A percentile compares a stretch with the other conserved stretches of the same genome.
Conservation (phyloP, 1,140 invertebrate genomes). For the Panagrolaimus sp. region DNA sequence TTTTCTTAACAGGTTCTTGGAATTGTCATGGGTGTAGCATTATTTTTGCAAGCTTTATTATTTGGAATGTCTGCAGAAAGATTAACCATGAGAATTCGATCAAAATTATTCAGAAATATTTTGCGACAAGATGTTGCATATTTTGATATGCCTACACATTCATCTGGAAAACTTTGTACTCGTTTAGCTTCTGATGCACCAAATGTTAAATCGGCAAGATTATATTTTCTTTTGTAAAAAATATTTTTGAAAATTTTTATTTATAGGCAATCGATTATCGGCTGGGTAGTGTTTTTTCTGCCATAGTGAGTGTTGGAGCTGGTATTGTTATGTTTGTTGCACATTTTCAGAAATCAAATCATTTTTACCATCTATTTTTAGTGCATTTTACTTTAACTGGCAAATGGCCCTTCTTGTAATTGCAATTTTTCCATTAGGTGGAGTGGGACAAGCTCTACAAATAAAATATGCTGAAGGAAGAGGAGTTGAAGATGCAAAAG, state of each 20-base stretch:
- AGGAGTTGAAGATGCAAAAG: constrained; percentile 60
- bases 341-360: constrained; percentile 29
- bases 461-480: constrained; percentile 53
- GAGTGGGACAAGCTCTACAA: too few relatives aligned
- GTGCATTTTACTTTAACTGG: constrained; percentile 59
- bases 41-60: constrained; percentile 40
- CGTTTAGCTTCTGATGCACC: constrained; percentile 63
- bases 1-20: too few relatives aligned
- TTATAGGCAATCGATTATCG: constrained; percentile 60
- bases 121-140: constrained; percentile 63
- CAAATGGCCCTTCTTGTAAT: constrained; percentile 37
- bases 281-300: constrained; percentile 60
- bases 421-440: constrained; percentile 48
- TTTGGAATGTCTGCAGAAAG: constrained; percentile 60
- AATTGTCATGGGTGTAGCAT: constrained; percentile 23
- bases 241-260: too few relatives aligned
- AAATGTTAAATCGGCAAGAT: constrained; percentile 60
- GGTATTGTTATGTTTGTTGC: constrained; percentile 57
- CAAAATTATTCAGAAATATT: constrained; percentile 61
- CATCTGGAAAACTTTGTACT: constrained; percentile 62
- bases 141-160: constrained; percentile 63
- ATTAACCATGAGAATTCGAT: constrained; percentile 61
- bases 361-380: neutral
- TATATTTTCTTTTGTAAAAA: neutral
- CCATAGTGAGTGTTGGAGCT: constrained; percentile 60